Conservation (phyloP, 2,797 vertebrate genomes). For the Cottoperca gobio region DNA sequence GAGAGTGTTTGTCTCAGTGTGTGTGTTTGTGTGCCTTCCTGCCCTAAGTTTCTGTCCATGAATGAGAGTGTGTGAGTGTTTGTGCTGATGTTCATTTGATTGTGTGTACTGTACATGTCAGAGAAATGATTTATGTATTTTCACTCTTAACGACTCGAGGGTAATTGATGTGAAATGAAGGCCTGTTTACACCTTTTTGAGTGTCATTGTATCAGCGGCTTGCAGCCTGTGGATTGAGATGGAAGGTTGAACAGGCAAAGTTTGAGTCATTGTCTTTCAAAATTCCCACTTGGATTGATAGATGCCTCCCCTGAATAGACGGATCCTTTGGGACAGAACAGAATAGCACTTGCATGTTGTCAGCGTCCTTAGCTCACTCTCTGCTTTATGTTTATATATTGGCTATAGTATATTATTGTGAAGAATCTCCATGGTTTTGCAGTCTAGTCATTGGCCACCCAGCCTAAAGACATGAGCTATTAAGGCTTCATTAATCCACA, state of each 20-base stretch:
- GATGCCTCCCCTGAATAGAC: slow-evolving; percentile 14
- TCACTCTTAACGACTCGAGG: slow-evolving; percentile 32
- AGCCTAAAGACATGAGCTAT: slow-evolving; percentile 64
- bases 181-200: slow-evolving; percentile 56
- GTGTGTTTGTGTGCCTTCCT: slow-evolving; percentile 32
- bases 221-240: slow-evolving; percentile 5
- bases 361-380: slow-evolving; percentile 1
- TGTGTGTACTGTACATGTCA: slow-evolving; percentile 30
- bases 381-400: slow-evolving; percentile 26
- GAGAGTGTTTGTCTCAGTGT: slow-evolving; percentile 47
- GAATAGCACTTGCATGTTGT: slow-evolving; percentile 13
- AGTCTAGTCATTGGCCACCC: slow-evolving; percentile 60
- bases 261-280: slow-evolving; percentile 5
- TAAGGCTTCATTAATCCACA: slow-evolving; percentile 73
- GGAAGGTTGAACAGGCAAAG: slow-evolving; percentile 10
- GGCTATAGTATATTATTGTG: slow-evolving; percentile 38
- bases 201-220: slow-evolving; percentile 13
- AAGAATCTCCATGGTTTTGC: slow-evolving; percentile 42
- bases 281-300: slow-evolving; percentile 23
- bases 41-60: background rate
- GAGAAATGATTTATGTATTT: slow-evolving; percentile 59
- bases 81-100: background rate
- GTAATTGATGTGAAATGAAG: slow-evolving; percentile 52
- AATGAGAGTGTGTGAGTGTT: slow-evolving; percentile 1
- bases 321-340: slow-evolving; percentile 11